Conservation (phyloP, 2,888 invertebrate genomes). For the Automeris io region DNA sequence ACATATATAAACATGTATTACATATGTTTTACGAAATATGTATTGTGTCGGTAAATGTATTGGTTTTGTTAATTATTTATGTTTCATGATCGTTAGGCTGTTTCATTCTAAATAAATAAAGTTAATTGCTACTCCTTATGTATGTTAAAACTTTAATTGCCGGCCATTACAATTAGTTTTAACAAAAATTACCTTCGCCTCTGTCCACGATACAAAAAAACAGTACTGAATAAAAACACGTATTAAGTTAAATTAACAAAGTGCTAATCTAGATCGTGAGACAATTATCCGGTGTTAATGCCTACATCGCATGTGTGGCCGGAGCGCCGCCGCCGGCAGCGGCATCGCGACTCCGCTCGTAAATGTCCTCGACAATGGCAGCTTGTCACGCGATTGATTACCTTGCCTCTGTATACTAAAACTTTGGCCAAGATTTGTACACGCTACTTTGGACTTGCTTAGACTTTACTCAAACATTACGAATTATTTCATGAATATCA, state of each 20-base stretch:
- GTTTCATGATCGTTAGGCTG: too few species aligned
- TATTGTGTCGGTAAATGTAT: too few species aligned
- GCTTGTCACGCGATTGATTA: conserved; percentile 39
- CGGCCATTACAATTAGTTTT: too few species aligned
- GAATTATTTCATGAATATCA: too few species aligned
- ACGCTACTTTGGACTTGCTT: neutral
- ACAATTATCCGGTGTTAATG: conserved; percentile 19
- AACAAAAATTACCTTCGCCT: neutral
- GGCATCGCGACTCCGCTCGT: neutral
- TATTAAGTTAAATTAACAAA: neutral
- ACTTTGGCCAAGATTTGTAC: neutral
- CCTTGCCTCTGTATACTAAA: conserved; percentile 23
- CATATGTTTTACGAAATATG: too few species aligned
- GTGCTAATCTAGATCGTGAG: neutral
- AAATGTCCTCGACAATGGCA: conserved; percentile 25
- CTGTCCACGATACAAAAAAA: neutral
- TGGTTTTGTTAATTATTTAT: too few species aligned
- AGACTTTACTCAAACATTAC: too few species aligned
- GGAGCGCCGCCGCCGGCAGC: neutral
- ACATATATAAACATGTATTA: too few species aligned
- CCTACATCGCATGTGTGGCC: conserved; percentile 25
- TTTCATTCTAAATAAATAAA: too few species aligned
- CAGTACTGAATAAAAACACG: neutral
- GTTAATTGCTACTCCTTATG: too few species aligned
- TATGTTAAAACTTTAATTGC: too few species aligned